Base-by-base conservation (phyloP, 2,797 vertebrate species). In the Synanceia verrucosa region DNA sequence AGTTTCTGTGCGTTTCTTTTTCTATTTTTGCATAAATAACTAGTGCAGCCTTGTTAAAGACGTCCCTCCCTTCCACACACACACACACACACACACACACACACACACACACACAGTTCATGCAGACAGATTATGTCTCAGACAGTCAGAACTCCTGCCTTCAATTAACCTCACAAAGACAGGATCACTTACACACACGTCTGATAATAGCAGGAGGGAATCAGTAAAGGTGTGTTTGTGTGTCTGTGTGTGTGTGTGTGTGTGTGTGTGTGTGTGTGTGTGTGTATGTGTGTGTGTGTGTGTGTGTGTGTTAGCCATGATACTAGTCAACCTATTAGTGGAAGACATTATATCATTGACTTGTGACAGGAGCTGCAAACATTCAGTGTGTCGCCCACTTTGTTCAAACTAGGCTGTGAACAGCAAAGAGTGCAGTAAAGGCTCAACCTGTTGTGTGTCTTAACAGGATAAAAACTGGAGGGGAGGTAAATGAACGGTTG, bases 81-180 rank as follows among this genome's bases (percentile, higher is more conserved):
- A 44, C 50, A 65, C 41, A 57, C 48, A 52, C 51, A 60, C 67
- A 74, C 52, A 48, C 63, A 69, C 41, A 31, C 50, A 62, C 52
- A 73, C 59, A 59, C 48, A 73, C 62, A 50, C 44, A 71, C 18
- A 6, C 52, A 78, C 46, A 64, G 64, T 76, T 85, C 78, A 65
- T 33, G 41, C 71, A 88, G 78, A 79, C 80, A 92, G 89, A 92
- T 93, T 88, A 91, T 88, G 85, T 86, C 89, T 91, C 83, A 85
- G 79, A 74, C 88, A 84, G 89, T 89, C 87, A 86, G 86, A 87
- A 85, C 86, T 91, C 77, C 75, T 91, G 91, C 82, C 86, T 93
- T 91, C 91, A 93, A 92, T 93, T 91, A 93, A 93, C 91, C 89
- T 88, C 85, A 92, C 88, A 91, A 91, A 91, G 88, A 88, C 87